Percentiles rank a stretch among this genome's conserved stretches.
phyloP scores from a whole-genome alignment of 2,888 invertebrate genomes.

The Operophtera brumata region DNA sequence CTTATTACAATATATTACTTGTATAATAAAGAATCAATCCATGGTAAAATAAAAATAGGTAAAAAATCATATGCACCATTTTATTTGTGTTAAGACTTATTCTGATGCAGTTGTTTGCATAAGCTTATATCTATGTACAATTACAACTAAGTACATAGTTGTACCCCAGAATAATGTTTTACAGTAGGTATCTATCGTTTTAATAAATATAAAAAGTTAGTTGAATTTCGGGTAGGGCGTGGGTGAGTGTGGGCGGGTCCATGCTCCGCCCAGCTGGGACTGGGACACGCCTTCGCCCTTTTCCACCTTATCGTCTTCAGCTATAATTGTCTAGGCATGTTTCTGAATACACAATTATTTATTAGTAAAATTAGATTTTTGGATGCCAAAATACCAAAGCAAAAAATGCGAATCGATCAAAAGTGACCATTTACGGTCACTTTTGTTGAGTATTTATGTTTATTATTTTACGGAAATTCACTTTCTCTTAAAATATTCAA shows the following conservation, averaged over 20 bases:
- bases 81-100: too few relatives aligned
- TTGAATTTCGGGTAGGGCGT: slow-evolving; percentile 70
- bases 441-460: too few relatives aligned
- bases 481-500: too few relatives aligned
- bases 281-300: slow-evolving; percentile 75
- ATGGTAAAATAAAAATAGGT: too few relatives aligned
- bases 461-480: too few relatives aligned
- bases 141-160: background rate
- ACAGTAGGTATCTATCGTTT: slow-evolving; percentile 26
- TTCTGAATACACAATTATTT: slow-evolving; percentile 31
- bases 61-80: too few relatives aligned
- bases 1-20: too few relatives aligned
- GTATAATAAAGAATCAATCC: too few relatives aligned
- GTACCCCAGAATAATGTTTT: background rate
- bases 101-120: background rate
- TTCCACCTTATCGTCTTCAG: slow-evolving; percentile 67
- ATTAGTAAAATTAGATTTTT: background rate
- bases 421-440: too few relatives aligned
- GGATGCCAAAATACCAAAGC: slow-evolving; percentile 1
- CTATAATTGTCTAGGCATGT: slow-evolving; percentile 54
- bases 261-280: slow-evolving; percentile 69
- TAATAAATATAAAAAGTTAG: slow-evolving; percentile 55
- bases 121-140: too few relatives aligned
- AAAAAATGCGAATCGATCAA: background rate
- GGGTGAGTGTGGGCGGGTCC: slow-evolving; percentile 69